Evolutionary conservation across 1,140 invertebrate species (phyloP).

Genomic region (Anastrepha ludens): DNA sequence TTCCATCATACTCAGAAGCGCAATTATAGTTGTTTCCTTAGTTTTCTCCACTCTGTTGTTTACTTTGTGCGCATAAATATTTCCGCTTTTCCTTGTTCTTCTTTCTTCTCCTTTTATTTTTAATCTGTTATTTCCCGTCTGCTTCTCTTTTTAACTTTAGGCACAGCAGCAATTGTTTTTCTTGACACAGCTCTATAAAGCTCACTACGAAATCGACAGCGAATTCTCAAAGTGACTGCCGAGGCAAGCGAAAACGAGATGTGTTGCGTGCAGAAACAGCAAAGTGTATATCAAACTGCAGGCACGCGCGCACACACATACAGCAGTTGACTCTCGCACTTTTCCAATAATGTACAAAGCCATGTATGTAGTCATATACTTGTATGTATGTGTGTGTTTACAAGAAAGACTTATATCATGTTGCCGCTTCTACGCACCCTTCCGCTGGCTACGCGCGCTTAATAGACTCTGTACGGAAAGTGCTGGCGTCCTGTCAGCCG

Average conservation of each 20-base stretch:
- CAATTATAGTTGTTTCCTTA: neutral
- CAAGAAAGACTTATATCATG: neutral
- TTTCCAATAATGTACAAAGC: too few relatives aligned
- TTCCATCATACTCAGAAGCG: neutral
- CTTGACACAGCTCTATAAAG: neutral
- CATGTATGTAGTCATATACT: too few relatives aligned
- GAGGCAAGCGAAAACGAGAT: slow-evolving; percentile 11
- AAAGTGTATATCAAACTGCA: neutral
- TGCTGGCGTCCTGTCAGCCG: neutral
- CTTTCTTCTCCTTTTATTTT: neutral
- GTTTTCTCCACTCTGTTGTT: neutral
- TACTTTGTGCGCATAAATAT: neutral
- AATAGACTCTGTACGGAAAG: neutral
- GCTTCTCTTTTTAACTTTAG: neutral
- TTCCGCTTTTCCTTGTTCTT: neutral
- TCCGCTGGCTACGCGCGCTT: neutral
- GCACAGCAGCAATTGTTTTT: neutral
- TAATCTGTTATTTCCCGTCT: neutral
- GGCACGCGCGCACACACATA: neutral
- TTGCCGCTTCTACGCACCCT: neutral
- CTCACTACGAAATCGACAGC: slow-evolving; percentile 18
- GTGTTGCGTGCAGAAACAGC: neutral
- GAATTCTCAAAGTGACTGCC: slow-evolving; percentile 11
- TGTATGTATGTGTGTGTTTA: neutral
- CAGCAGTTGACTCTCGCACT: slow-evolving; percentile 6